Evolutionary conservation across 1,140 invertebrate genomes (phyloP), one percentile per base, ranked within the genome.

Genomic region (Plodia interpunctella): DNA sequence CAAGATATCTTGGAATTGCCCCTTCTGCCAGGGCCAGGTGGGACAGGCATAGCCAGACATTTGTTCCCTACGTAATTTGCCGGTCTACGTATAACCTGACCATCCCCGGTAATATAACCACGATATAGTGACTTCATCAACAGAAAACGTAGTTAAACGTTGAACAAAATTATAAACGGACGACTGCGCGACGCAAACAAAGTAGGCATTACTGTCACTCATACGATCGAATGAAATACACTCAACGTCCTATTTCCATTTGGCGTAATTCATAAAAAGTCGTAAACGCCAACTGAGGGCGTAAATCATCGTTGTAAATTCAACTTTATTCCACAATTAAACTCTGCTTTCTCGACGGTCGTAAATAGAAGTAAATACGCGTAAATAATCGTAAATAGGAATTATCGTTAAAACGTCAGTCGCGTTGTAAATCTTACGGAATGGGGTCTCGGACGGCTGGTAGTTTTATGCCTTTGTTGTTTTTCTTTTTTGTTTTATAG

Each of bases 281-380:
- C 70, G 66, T 80, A 75, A 80, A 75, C 59, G 61, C 59, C 59
- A 50, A 59, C 68, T 68, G 52, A 38, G 63, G 56, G 55, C 10
- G 61, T 86, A 83, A 83, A 81, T 86, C 83, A 79, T 60, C 72
- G 73, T 68, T 74, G 79, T 90, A 89, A 90, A 90, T 90, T 89
- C 78, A 78, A 84, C 87, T 90, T 90, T 88, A 90, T 90, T 85
- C 78, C 82, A 84, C 88, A 88, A 90, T 88, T 87, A 88, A 90
- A 86, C 80, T 75, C 76, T 70, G 79, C 84, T 87, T 88, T 87
- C 84, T 76, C 77, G 81, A 65, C 80, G 72, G 67, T 74, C 80
- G 70, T 83, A 83, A 83, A 87, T 81, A 81, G 70, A 66, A 72
- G 73, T 83, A 83, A 87, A 87, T 84, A 80, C 72, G 72, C 78